Percentiles rank a stretch among this genome's conserved stretches.
These are phyloP conservation scores for Poeciliopsis occidentalis DNA, from an alignment of 2,113 vertebrate genomes.

Conservation along the genomic window DNA sequence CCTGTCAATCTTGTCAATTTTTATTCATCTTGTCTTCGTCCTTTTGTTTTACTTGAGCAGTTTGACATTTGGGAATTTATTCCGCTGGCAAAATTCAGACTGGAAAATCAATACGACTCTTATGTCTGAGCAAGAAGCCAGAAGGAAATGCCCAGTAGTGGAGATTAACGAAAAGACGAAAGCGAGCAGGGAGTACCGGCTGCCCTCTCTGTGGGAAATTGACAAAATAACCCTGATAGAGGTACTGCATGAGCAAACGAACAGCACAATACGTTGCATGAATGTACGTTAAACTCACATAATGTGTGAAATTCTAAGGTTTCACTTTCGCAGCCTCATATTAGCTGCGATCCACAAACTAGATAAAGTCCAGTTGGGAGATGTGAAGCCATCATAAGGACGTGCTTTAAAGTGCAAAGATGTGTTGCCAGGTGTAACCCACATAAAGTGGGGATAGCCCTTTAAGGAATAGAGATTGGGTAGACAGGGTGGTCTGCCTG, in stretches of 20 bases:
- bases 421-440: no score
- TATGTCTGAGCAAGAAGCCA: neutral
- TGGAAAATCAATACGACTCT: slow-evolving; percentile 4
- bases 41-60: neutral
- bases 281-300: neutral
- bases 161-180: neutral
- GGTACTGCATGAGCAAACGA: neutral
- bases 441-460: no score
- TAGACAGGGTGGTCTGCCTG: no score
- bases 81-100: neutral
- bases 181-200: neutral
- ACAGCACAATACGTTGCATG: neutral
- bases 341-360: no score
- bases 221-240: neutral
- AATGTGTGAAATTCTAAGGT: no score
- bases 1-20: neutral
- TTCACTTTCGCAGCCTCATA: no score
- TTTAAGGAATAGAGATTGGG: no score
- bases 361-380: no score
- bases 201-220: neutral
- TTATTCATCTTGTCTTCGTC: neutral
- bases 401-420: no score
- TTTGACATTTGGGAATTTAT: slow-evolving; percentile 23
- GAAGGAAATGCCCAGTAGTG: neutral
- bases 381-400: no score